Base-by-base conservation (phyloP, 2,888 invertebrate genomes). In the Pristionchus maxplancki region DNA sequence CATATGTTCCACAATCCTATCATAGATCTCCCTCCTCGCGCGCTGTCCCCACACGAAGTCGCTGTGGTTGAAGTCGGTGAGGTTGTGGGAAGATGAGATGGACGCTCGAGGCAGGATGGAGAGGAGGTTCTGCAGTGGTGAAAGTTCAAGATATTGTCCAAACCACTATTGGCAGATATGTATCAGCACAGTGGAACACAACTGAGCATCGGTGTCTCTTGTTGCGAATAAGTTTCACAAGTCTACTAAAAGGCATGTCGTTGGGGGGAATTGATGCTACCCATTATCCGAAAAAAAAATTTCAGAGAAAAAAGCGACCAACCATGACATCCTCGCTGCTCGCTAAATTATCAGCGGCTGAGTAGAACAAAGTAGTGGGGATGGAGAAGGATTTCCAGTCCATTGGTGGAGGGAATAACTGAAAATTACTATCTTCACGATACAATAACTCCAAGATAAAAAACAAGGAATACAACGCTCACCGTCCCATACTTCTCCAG, bases 1-100 rank as follows among this genome's bases (percentile, higher is more conserved):
- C 40, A 78, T 78, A 48, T 78, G 78, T 28, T 5, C 28, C 6
- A 78, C 28, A 28, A 78, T 78, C 15, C 78, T 6, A 48, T 78
- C 78, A n/a, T 48, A 78, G n/a, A 78, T 78, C 44, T 78, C 78
- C 44, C 28, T 48, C 13, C 78, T 40, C n/a, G 78, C 78, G 1
- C 78, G 4, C 78, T 78, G 40, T 44, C 78, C 78, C 78, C 78
- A 78, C 48, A 78, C 37, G 78, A 78, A 78, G 28, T 78, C 78
- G 34, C n/a, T 28, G 78, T 78, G 78, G n/a, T 78, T 78, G 78
- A 78, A 78, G 78, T 78, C 78, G 13, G n/a, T 78, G 28, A 78
- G 40, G 44, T 78, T 78, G 44, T 44, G 28, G 34, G 78, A n/a
- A 11, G 44, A 44, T 0, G 15, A 28, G 40, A 78, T 78, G 0